phyloP scores from a whole-genome alignment of 2,797 vertebrate species.

The Hipposideros larvatus region DNA sequence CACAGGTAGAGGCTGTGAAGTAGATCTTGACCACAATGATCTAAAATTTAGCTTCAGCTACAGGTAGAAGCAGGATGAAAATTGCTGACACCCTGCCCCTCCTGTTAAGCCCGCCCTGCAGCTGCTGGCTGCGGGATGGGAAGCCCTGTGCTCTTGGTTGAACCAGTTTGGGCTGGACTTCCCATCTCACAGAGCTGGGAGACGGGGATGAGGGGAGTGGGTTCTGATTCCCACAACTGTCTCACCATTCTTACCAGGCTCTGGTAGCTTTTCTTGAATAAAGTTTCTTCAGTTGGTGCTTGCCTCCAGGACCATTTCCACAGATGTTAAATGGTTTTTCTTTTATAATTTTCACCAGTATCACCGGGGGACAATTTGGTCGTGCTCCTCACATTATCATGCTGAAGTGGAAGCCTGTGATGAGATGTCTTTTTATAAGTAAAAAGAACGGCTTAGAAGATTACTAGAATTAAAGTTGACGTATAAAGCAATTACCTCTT shows the following conservation, averaged over 20 bases:
- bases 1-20: too few species aligned
- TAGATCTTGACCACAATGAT: background rate
- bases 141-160: background rate
- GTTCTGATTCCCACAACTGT: background rate
- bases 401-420: background rate
- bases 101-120: background rate
- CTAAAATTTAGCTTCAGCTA: background rate
- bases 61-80: background rate
- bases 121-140: background rate
- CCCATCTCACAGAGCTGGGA: background rate
- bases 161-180: background rate
- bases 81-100: background rate
- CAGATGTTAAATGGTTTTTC: background rate
- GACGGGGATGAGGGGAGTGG: background rate
- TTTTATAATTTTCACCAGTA: background rate
- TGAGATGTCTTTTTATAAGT: background rate
- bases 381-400: background rate
- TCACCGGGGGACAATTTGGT: background rate
- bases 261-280: background rate
- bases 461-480: slow-evolving; percentile 20
- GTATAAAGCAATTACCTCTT: background rate
- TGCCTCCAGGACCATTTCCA: background rate
- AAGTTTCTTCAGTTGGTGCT: background rate
- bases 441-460: background rate
- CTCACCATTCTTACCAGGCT: background rate